Evolutionary conservation across 1,140 invertebrate genomes (phyloP), one percentile per base, ranked within the genome.

Genomic region (Dendrolimus kikuchii): DNA sequence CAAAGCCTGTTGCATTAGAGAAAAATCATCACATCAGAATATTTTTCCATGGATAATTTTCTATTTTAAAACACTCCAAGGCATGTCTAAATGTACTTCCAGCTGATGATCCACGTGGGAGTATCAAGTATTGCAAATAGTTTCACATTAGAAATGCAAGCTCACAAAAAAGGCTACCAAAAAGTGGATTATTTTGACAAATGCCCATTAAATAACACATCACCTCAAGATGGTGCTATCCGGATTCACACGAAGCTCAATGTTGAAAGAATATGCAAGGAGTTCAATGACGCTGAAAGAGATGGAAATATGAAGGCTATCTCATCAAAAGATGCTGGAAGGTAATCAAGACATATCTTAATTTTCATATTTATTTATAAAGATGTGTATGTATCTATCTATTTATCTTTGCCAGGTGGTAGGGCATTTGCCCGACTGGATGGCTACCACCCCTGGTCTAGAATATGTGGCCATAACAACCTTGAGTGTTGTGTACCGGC

Each of bases 31-130:
- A n/a, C n/a, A n/a, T n/a, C n/a, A n/a, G n/a, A n/a, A n/a, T n/a
- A n/a, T n/a, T n/a, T n/a, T n/a, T n/a, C n/a, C n/a, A n/a, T n/a
- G n/a, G 23, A 23, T 3, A 23, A 23, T 23, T 23, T 23, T 23
- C 23, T 23, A 23, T 23, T 2, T 23, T 23, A 23, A 23, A 23
- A 23, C 23, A 23, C 23, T 23, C 3, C 23, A 23, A 23, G 23
- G 23, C 23, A 23, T 23, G 23, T n/a, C 43, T 5, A 5, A 45
- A 49, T 40, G 10, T 40, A 6, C 5, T 9, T 45, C 7, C 65
- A 93, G 92, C 77, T 92, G 43, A 88, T 91, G 60, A 81, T 93
- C 43, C 92, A 93, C 68, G 89, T 92, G 8, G 92, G 92, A 23
- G 91, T 93, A n/a, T 91, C 90, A 2, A 47, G 60, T 36, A 47